These are phyloP conservation scores for Rhynchopsitta pachyrhyncha DNA, from an alignment of 2,113 vertebrate species.

Conservation along the genomic window DNA sequence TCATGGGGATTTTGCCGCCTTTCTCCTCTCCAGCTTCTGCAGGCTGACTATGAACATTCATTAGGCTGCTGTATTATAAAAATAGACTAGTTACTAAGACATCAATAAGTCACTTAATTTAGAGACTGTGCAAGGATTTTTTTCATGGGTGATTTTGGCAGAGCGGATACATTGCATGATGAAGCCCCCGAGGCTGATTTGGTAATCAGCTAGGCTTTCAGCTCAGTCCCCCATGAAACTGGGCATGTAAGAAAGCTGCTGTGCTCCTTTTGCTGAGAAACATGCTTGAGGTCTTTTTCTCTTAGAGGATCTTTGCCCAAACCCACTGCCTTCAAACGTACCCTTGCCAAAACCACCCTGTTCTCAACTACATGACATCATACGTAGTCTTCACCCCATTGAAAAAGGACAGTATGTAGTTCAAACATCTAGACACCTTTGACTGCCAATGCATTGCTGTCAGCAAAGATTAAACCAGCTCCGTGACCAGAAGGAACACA, in stretches of 20 bases:
- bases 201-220: neutral
- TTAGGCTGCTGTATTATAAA: neutral
- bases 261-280: neutral
- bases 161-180: neutral
- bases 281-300: neutral
- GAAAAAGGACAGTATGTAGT: neutral
- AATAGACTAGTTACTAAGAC: neutral
- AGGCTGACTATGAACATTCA: neutral
- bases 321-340: neutral
- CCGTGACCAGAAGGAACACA: neutral
- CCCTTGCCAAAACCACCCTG: neutral
- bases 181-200: neutral
- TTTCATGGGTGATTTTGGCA: neutral
- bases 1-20: neutral
- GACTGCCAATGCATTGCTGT: neutral
- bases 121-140: neutral
- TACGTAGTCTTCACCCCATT: neutral
- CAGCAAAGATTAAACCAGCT: neutral
- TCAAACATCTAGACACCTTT: neutral
- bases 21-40: neutral
- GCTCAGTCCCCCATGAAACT: fast-evolving
- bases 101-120: neutral
- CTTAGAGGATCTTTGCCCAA: neutral
- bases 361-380: neutral
- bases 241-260: neutral